These are phyloP conservation scores for Lordiphosa stackelbergi DNA, from an alignment of 1,140 invertebrate genomes.

Conservation along the genomic window DNA sequence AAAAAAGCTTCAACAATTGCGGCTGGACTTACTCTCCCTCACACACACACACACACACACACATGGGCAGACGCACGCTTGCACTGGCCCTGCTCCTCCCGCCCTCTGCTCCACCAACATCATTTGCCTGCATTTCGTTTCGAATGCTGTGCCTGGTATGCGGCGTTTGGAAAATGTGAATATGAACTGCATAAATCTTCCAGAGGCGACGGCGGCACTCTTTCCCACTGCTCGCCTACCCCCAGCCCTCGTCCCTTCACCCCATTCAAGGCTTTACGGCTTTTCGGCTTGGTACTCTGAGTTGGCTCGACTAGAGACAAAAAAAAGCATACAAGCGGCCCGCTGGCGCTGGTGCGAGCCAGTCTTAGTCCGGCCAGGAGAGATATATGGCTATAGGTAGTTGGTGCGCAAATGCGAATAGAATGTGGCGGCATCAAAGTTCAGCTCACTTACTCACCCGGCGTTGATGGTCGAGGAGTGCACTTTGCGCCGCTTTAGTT, in stretches of 20 bases:
- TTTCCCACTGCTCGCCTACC: slow-evolving; percentile 58
- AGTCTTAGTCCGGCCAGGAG: slow-evolving; percentile 47
- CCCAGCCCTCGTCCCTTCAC: slow-evolving; percentile 5
- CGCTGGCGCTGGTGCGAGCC: slow-evolving; percentile 45
- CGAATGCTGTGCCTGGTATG: slow-evolving; percentile 71
- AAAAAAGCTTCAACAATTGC: slow-evolving; percentile 71
- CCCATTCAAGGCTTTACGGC: slow-evolving; percentile 59
- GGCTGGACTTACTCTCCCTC: slow-evolving; percentile 41
- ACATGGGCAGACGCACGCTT: slow-evolving; percentile 44
- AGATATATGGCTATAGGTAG: slow-evolving; percentile 71
- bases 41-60: slow-evolving; percentile 6
- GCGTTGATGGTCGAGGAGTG: slow-evolving; percentile 44
- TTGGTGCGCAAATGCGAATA: slow-evolving; percentile 70
- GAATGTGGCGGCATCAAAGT: slow-evolving; percentile 75
- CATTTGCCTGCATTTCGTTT: slow-evolving; percentile 29
- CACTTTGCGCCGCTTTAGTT: slow-evolving; percentile 55
- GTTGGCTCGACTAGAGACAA: slow-evolving; percentile 33
- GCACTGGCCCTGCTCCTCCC: slow-evolving; percentile 37
- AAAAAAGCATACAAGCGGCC: slow-evolving; percentile 32
- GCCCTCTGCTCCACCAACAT: slow-evolving; percentile 3
- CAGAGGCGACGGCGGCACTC: slow-evolving; percentile 68
- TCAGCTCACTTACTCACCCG: slow-evolving; percentile 71
- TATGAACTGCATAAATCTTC: slow-evolving; percentile 77
- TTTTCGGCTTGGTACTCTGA: slow-evolving; percentile 64
- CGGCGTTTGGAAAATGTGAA: slow-evolving; percentile 76